phyloP scores from a whole-genome alignment of 2,888 invertebrate genomes.

The Pogonocherus hispidulus region DNA sequence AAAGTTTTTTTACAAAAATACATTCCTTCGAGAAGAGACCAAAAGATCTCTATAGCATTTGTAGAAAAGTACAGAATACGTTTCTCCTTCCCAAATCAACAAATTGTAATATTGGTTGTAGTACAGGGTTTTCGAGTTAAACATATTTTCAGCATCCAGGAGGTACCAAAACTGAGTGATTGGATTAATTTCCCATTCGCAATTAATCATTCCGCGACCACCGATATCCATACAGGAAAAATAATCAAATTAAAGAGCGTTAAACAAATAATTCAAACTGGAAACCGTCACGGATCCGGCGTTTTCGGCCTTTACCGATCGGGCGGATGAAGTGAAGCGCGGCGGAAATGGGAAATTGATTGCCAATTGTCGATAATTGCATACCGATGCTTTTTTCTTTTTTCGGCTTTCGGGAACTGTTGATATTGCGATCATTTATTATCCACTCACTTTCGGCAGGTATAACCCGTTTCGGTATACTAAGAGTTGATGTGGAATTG shows the following conservation, averaged over 20 bases:
- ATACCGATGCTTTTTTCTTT: slow-evolving; percentile 46
- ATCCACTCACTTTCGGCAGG: background rate
- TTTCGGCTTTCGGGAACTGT: slow-evolving; percentile 34
- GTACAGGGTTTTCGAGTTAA: no score
- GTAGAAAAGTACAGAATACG: no score
- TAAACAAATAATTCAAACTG: slow-evolving; percentile 38
- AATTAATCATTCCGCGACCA: slow-evolving; percentile 19
- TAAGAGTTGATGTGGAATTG: no score
- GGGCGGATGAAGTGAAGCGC: slow-evolving; percentile 49
- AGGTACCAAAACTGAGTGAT: background rate
- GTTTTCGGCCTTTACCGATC: slow-evolving; percentile 48
- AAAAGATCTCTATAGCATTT: no score
- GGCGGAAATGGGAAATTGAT: slow-evolving; percentile 53
- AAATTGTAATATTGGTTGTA: no score
- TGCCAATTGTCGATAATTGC: slow-evolving; percentile 53
- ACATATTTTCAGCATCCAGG: no score
- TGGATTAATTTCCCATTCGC: background rate
- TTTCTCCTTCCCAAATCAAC: no score
- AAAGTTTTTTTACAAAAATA: no score
- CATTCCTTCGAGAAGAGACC: no score
- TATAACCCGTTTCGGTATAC: background rate
- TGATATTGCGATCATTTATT: slow-evolving; percentile 23
- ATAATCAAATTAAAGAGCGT: slow-evolving; percentile 29
- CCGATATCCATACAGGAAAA: slow-evolving; percentile 24
- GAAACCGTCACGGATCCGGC: slow-evolving; percentile 44